These are phyloP conservation scores for Australoheros scitulus DNA, from an alignment of 2,113 vertebrate genomes.

Conservation along the genomic window DNA sequence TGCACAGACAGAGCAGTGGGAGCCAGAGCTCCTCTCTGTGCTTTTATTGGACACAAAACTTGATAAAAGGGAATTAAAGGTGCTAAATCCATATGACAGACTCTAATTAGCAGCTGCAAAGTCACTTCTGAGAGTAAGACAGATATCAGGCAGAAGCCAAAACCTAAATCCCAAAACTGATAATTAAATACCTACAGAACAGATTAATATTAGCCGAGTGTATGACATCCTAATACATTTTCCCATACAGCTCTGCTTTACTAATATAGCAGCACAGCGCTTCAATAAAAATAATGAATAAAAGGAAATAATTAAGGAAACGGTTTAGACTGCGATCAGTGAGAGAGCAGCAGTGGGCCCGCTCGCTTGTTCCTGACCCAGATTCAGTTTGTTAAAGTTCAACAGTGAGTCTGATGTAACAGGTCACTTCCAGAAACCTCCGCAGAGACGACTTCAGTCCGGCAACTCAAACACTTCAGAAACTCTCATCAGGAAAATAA, in stretches of 20 bases:
- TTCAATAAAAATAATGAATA: accelerated
- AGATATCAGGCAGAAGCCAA: no score
- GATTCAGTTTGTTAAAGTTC: background rate
- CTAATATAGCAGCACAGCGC: accelerated
- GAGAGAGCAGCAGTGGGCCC: background rate
- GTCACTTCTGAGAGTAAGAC: accelerated
- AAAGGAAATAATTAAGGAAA: background rate
- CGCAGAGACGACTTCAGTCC: background rate
- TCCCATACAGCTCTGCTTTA: background rate
- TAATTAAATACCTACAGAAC: background rate
- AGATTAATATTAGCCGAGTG: background rate
- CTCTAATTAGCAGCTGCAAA: background rate
- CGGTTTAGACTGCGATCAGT: background rate
- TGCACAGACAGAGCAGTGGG: background rate
- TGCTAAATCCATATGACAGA: background rate
- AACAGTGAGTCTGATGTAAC: background rate
- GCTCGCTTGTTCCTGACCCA: background rate
- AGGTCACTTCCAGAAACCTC: background rate
- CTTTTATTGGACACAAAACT: background rate
- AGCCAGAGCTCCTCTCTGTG: accelerated
- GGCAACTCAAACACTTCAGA: background rate
- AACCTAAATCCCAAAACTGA: background rate
- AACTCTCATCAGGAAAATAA: background rate
- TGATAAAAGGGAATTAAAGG: background rate
- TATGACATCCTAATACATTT: background rate